These are phyloP conservation scores for Chelonia mydas DNA, from an alignment of 2,797 vertebrate genomes.

Conservation along the genomic window DNA sequence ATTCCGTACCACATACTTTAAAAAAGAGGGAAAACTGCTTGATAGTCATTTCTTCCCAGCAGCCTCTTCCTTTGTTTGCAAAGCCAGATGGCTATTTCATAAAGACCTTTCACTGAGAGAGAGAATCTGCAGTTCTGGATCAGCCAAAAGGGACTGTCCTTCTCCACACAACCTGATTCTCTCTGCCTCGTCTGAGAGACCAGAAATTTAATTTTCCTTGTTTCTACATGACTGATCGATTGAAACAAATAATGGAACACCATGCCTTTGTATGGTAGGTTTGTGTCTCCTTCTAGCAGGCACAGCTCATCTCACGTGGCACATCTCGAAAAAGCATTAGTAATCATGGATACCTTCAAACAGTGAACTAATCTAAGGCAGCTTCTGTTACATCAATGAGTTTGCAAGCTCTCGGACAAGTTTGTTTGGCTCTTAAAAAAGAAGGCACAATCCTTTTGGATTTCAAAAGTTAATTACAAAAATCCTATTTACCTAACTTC, in stretches of 20 bases:
- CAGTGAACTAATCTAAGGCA: not conserved
- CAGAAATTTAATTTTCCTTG: accelerated
- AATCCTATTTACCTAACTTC: too few relatives aligned
- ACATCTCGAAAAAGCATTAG: not conserved
- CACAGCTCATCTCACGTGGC: not conserved
- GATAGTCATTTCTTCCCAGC: not conserved
- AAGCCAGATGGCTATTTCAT: not conserved
- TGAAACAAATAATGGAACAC: not conserved
- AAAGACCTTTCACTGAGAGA: not conserved
- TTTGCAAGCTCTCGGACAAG: not conserved
- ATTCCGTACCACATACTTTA: not conserved
- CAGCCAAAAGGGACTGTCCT: slow-evolving; percentile 2
- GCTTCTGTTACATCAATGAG: not conserved
- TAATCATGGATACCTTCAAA: not conserved
- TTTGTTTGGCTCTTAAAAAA: not conserved
- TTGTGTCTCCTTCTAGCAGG: accelerated
- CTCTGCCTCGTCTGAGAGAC: not conserved
- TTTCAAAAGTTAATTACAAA: not conserved
- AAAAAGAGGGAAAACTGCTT: not conserved
- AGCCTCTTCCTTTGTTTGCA: not conserved
- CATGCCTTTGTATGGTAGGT: accelerated
- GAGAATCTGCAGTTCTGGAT: not conserved
- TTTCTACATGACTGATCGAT: slow-evolving; percentile 42
- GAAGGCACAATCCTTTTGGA: not conserved
- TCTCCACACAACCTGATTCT: not conserved